Evolutionary conservation across 2,888 invertebrate species (phyloP), one percentile per base, ranked within the genome.

Genomic region (Microctonus aethiopoides): DNA sequence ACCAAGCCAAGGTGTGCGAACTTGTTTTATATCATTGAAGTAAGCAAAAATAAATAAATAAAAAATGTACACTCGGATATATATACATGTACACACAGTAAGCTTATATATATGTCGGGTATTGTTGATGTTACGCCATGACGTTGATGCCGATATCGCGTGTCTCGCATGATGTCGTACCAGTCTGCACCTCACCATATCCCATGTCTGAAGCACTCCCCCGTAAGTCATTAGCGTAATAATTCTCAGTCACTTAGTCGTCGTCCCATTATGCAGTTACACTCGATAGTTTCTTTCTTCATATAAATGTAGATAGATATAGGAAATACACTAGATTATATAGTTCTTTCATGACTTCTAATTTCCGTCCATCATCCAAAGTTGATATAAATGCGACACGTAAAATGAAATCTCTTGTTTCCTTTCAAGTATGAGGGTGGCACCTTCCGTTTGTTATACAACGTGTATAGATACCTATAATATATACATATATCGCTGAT

Each of bases 111-210:
- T n/a, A n/a, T n/a, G n/a, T 64, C 32, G 60, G 62, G 64, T 64
- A 74, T 71, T 68, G 75, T 76, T 75, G 78, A 77, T 77, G 79
- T 75, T 74, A 74, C 76, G 76, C 77, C 61, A 67, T 36, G 60
- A 56, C 62, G 20, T 79, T 82, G 81, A 83, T 83, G 81, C 78
- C 72, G 72, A 77, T 71, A 83, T 83, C 81, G 83, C 83, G 83
- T 83, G 83, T 77, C 71, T 70, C 72, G 74, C 68, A 72, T 32
- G 74, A 77, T 78, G 75, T 81, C 79, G 82, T 82, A 81, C 82
- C 82, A 81, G 81, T 80, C 80, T 80, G 80, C 80, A 80, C 80
- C 80, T 80, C 76, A 75, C 71, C 69, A 51, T 56, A 34, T 70
- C 72, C 69, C 57, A 64, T 75, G 75, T 54, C 76, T 74, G 72